phyloP scores from a whole-genome alignment of 1,140 invertebrate genomes.

The Globodera rostochiensis region DNA sequence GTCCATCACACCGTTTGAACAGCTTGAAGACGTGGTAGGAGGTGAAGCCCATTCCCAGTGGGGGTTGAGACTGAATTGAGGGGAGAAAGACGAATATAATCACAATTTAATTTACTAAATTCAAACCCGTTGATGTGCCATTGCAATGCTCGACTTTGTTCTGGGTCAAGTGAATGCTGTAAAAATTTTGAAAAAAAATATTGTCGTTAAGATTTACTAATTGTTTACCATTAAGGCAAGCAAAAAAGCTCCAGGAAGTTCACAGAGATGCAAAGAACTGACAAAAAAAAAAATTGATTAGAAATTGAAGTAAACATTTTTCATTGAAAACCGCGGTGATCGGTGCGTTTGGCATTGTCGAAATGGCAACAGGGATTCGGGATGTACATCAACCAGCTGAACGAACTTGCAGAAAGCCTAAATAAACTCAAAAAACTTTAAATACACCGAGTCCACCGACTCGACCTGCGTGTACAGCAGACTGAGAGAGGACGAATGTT shows the following conservation, averaged over 20 bases:
- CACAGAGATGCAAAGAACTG: conserved; percentile 56
- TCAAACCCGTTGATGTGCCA: conserved; percentile 16
- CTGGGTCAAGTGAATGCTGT: conserved; percentile 13
- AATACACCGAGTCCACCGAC: too few species aligned
- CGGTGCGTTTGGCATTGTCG: not conserved
- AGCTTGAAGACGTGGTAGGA: not conserved
- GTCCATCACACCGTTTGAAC: conserved; percentile 23
- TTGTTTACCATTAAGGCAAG: conserved; percentile 33
- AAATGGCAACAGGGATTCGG: conserved; percentile 19
- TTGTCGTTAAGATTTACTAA: not conserved
- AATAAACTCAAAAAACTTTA: not conserved
- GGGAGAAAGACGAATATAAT: conserved; percentile 22
- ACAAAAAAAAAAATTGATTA: not conserved
- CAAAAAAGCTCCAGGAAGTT: conserved; percentile 55
- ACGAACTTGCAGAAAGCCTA: conserved; percentile 57
- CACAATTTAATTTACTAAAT: not conserved
- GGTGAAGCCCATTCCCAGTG: not conserved
- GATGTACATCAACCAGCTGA: conserved; percentile 40
- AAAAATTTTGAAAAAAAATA: conserved; percentile 27
- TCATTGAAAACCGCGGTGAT: not conserved
- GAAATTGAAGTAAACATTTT: not conserved
- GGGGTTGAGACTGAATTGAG: conserved; percentile 28
- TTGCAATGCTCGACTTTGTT: conserved; percentile 36
- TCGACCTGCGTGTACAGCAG: not conserved
- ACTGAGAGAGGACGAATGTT: too few species aligned